A percentile compares a stretch with the other conserved stretches of the same genome.
Conservation (phyloP, 2,113 vertebrate species). For the Grallaria varia region DNA sequence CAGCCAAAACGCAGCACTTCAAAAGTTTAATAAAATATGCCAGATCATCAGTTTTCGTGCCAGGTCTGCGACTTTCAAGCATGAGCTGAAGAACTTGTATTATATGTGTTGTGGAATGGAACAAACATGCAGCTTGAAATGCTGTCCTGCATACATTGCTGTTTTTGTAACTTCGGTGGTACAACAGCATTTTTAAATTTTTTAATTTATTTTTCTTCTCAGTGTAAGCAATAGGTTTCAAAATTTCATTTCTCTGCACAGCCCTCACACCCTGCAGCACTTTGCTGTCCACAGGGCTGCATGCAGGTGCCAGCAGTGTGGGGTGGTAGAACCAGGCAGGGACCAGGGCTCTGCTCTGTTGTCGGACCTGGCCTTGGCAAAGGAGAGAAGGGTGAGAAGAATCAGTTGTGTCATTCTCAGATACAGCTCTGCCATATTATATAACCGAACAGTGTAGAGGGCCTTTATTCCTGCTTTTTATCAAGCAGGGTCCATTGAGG, state of each 20-base stretch:
- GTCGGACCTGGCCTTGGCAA: fast-evolving
- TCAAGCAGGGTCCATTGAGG: neutral
- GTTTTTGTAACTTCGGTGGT: neutral
- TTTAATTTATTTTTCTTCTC: neutral
- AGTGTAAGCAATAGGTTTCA: neutral
- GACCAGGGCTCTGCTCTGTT: neutral
- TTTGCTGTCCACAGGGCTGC: neutral
- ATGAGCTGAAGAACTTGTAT: neutral
- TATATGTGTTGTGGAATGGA: neutral
- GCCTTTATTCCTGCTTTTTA: neutral
- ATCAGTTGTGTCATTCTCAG: neutral
- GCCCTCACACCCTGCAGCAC: fast-evolving
- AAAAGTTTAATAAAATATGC: neutral
- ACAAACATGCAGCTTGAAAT: neutral
- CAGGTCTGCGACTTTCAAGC: neutral
- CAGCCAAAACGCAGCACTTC: neutral
- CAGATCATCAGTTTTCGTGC: neutral
- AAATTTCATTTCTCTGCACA: fast-evolving
- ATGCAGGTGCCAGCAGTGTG: fast-evolving
- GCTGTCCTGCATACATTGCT: fast-evolving
- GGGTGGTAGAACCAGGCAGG: neutral
- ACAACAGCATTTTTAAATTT: fast-evolving
- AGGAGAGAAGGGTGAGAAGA: neutral
- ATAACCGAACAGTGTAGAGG: neutral
- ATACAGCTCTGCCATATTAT: fast-evolving